Percentiles rank a stretch among this genome's conserved stretches.
Conservation (phyloP, 2,113 vertebrate genomes). For the Solea senegalensis region DNA sequence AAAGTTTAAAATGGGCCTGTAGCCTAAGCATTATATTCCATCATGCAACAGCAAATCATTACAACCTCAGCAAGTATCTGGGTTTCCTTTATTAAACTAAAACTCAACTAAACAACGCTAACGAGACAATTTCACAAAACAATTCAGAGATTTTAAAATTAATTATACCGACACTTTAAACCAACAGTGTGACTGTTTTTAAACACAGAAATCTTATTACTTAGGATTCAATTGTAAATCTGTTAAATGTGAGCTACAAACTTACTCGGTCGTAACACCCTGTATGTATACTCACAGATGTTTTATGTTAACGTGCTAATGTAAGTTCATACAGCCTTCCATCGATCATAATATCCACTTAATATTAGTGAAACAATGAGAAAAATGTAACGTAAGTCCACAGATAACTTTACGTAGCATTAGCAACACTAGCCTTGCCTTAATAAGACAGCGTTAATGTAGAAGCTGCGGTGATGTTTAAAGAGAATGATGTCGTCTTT, state of each 20-base stretch:
- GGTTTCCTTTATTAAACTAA: no score
- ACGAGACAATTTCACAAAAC: no score
- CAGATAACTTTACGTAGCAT: constrained; percentile 26
- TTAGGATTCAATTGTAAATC: not conserved
- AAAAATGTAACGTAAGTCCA: not conserved
- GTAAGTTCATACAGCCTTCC: no score
- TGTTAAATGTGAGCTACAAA: not conserved
- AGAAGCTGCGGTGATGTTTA: not conserved
- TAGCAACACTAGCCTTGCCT: constrained; percentile 57
- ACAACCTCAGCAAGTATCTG: no score
- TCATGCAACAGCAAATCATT: no score
- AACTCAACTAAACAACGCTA: no score
- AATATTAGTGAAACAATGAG: not conserved
- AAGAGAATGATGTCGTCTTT: no score
- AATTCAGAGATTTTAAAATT: no score
- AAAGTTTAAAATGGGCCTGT: no score
- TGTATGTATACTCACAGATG: not conserved
- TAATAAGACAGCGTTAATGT: constrained; percentile 2
- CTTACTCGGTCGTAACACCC: not conserved
- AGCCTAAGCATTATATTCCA: no score
- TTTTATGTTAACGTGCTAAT: not conserved
- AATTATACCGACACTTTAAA: no score
- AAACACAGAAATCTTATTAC: not conserved
- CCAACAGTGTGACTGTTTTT: no score
- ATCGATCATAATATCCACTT: not conserved